Evolutionary conservation across 2,113 vertebrate species (phyloP).

Genomic region (Anolis carolinensis): DNA sequence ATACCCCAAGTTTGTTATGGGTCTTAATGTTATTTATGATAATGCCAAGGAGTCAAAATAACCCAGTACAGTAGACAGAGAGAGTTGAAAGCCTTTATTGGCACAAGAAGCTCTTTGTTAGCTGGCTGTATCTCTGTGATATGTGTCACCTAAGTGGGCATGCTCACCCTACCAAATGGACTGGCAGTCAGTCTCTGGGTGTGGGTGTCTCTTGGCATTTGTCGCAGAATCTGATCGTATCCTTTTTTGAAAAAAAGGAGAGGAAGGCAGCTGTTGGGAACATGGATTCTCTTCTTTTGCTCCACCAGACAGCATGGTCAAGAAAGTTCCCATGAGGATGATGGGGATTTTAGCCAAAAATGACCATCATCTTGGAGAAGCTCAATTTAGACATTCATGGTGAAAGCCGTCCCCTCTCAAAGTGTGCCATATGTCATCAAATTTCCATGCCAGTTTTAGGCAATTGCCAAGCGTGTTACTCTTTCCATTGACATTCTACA

Average conservation of each 20-base stretch:
- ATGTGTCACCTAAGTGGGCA: slow-evolving; percentile 1
- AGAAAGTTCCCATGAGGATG: background rate
- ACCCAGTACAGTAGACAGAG: background rate
- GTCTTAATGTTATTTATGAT: background rate
- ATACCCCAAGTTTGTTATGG: background rate
- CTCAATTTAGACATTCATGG: background rate
- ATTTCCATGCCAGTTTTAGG: background rate
- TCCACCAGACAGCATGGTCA: background rate
- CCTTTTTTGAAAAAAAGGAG: background rate
- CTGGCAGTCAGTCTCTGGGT: background rate
- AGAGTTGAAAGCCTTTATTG: background rate
- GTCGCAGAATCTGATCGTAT: background rate
- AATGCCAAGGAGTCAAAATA: background rate
- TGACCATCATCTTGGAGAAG: too few relatives aligned
- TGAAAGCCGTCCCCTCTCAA: background rate
- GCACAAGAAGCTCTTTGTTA: background rate
- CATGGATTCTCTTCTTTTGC: background rate
- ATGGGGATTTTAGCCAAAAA: too few relatives aligned
- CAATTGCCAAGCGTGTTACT: background rate
- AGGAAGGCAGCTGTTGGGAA: background rate
- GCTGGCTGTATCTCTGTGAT: background rate
- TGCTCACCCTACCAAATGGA: accelerated
- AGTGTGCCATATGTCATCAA: background rate
- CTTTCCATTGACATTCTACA: background rate
- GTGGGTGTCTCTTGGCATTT: accelerated